Evolutionary conservation across 2,113 vertebrate genomes (phyloP).

Genomic region (Clupea harengus): DNA sequence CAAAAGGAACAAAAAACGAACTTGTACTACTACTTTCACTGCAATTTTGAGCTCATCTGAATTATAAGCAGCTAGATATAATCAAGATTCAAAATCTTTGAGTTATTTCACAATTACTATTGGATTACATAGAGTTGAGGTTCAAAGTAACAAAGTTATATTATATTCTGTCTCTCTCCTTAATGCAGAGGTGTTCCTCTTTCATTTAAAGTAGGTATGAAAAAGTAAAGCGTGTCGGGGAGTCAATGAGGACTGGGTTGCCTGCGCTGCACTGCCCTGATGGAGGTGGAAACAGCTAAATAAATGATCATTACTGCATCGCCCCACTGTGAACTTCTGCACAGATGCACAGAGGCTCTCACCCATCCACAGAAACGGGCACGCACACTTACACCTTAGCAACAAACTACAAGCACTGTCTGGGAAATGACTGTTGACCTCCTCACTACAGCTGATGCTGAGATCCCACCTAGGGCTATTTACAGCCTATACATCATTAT

Average conservation of each 20-base stretch:
- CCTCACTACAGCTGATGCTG: background rate
- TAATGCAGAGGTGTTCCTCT: background rate
- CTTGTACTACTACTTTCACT: background rate
- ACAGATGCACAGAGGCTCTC: background rate
- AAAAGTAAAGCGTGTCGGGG: background rate
- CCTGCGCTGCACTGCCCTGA: background rate
- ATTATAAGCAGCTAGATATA: no score
- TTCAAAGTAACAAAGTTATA: no score
- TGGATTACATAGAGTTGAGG: no score
- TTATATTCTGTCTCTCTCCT: no score
- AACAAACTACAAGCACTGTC: background rate
- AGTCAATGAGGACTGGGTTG: background rate
- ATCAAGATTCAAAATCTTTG: no score
- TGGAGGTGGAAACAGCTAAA: background rate
- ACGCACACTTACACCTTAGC: background rate
- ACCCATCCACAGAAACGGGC: background rate
- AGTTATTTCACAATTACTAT: no score
- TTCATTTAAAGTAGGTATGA: background rate
- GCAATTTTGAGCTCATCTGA: no score
- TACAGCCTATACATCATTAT: no score
- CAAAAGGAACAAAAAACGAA: no score
- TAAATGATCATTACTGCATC: background rate
- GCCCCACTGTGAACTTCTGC: background rate
- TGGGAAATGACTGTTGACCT: background rate
- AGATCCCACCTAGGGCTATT: background rate